These are phyloP conservation scores for Scolopax bukidnonensis DNA, from an alignment of 2,797 vertebrate genomes.

Conservation along the genomic window DNA sequence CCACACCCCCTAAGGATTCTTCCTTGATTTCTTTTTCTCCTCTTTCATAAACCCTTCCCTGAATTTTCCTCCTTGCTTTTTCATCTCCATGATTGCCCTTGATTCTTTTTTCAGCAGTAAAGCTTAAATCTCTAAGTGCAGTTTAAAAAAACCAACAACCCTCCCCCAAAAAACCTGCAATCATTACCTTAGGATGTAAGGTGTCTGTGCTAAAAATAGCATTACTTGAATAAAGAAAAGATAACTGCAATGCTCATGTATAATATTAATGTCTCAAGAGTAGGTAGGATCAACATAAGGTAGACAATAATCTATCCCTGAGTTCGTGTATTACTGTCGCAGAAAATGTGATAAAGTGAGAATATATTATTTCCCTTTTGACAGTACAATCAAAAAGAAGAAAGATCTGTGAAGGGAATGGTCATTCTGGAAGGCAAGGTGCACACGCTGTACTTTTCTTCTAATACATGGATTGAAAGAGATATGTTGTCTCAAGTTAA, in stretches of 20 bases:
- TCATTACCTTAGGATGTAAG: not conserved
- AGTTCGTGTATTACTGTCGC: not conserved
- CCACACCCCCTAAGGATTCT: not conserved
- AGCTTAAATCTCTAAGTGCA: not conserved
- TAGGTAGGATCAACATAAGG: not conserved
- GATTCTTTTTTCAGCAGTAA: conserved; percentile 11
- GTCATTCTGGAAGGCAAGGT: not conserved
- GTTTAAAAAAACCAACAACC: not conserved
- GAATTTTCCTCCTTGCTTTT: not conserved
- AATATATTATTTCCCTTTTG: not conserved
- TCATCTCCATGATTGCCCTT: not conserved
- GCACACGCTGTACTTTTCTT: not conserved
- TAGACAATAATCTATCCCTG: conserved; percentile 27
- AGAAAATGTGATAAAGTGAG: conserved; percentile 12
- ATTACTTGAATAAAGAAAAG: conserved; percentile 40
- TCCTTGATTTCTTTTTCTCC: not conserved
- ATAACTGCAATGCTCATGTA: conserved; percentile 11
- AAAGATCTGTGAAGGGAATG: not conserved
- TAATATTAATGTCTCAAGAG: conserved; percentile 24
- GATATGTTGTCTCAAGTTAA: not conserved
- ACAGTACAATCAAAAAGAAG: not conserved
- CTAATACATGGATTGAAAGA: not conserved
- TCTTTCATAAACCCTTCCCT: not conserved
- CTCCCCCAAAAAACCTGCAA: not conserved
- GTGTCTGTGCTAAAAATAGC: not conserved